Conservation (phyloP, 2,888 invertebrate genomes). For the Noctuana brunneofusca region DNA sequence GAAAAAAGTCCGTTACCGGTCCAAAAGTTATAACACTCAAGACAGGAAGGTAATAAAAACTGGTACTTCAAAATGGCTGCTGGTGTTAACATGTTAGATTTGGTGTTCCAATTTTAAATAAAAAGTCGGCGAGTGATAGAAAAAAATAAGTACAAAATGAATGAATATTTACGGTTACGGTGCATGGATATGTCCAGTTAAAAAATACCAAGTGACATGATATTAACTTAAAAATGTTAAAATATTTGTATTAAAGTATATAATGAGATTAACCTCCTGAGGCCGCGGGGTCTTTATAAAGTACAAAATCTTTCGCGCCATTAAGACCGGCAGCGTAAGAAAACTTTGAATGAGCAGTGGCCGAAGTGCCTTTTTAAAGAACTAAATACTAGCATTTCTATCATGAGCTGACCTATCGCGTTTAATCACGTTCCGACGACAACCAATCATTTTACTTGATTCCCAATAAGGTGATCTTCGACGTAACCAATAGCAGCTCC, state of each 20-base stretch:
- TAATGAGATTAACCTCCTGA: conserved; percentile 2
- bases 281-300: too few species aligned
- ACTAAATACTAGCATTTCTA: too few species aligned
- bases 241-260: conserved; percentile 1
- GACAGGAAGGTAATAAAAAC: not conserved
- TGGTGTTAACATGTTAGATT: conserved; percentile 13
- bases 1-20: conserved; percentile 11
- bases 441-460: too few species aligned
- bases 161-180: conserved; percentile 11
- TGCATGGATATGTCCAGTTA: conserved; percentile 15
- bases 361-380: too few species aligned
- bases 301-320: too few species aligned
- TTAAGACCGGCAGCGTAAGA: too few species aligned
- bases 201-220: conserved; percentile 9
- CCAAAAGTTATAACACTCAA: conserved; percentile 10
- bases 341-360: too few species aligned
- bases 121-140: conserved; percentile 16
- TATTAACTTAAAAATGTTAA: conserved; percentile 5
- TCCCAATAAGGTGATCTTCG: too few species aligned
- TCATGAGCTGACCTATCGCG: too few species aligned
- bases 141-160: conserved; percentile 13
- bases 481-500: too few species aligned
- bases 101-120: conserved; percentile 9
- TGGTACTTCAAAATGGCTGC: conserved; percentile 15
- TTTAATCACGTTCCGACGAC: too few species aligned